Evolutionary conservation across 2,113 vertebrate genomes (phyloP), one percentile per base, ranked within the genome.

Genomic region (Oncorhynchus nerka): DNA sequence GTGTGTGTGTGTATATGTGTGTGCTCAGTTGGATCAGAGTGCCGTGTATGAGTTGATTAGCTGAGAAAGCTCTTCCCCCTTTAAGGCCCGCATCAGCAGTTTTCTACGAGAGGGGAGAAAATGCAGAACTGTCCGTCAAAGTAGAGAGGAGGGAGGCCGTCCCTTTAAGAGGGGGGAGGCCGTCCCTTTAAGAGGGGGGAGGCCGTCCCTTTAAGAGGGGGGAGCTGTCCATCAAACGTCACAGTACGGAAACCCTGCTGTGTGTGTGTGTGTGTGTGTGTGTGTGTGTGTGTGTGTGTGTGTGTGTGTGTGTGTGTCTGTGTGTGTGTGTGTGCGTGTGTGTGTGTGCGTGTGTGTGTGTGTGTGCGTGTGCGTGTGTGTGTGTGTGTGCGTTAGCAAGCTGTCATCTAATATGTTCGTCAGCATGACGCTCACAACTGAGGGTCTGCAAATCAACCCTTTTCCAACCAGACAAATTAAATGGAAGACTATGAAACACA

Each of bases 81-180:
- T 86, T 92, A 92, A 94, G 87, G 89, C 90, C 91, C 85, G 85
- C 87, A 89, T 94, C 92, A 92, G 93, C 93, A 91, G 81, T 90
- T 92, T 91, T 88, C 80, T 73, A 84, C 79, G 70, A 71, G 5
- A 82, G 83, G 78, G 78, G 86, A 88, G 89, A 91, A 90, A 90
- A 90, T 87, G 87, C 75, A 67, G 78, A 85, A 77, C 80, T 90
- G 88, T 88, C 90, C 32, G 75, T 91, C 90, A 92, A 79, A 77
- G 51, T 1, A 55, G 15, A 5, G 2, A 4, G 9, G 75, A 79
- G 81, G 88, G 87, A 85, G 77, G 13, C 76, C 78, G 28, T 70
- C 88, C 84, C 81, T 87, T 86, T 88, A 90, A 90, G 84, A 85
- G 90, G 87, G 79, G 80, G 88, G 87, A 85, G 76, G 13, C 76